Evolutionary conservation across 2,888 invertebrate genomes (phyloP).

Genomic region (Microctonus brassicae): DNA sequence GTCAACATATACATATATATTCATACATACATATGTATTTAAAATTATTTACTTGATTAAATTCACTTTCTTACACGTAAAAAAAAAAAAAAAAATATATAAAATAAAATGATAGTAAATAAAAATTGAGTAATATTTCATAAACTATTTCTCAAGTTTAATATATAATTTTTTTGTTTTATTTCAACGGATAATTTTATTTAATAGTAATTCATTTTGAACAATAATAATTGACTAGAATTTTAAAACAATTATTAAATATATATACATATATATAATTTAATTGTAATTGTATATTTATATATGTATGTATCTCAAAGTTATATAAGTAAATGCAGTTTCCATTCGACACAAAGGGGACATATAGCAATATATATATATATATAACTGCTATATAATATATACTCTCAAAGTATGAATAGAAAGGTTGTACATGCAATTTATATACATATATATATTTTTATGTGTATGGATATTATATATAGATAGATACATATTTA

Average conservation of each 20-base stretch:
- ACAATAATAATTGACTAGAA: not conserved
- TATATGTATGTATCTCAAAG: not conserved
- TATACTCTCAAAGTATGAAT: not conserved
- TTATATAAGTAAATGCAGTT: not conserved
- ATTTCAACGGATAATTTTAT: not conserved
- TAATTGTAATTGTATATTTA: not conserved
- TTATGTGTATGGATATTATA: not conserved
- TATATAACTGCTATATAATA: not conserved
- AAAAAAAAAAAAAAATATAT: too few relatives aligned
- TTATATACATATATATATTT: not conserved
- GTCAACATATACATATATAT: not conserved
- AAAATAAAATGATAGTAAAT: too few relatives aligned
- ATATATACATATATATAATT: not conserved
- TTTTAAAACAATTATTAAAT: not conserved
- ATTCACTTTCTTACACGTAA: too few relatives aligned
- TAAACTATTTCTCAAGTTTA: not conserved
- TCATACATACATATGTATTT: too few relatives aligned
- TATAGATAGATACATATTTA: not conserved
- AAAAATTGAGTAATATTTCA: too few relatives aligned
- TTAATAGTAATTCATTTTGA: not conserved
- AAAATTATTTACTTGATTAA: too few relatives aligned
- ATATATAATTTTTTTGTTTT: too few relatives aligned
- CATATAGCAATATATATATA: not conserved
- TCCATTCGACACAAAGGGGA: not conserved
- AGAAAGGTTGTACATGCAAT: not conserved